Conservation (phyloP, 2,797 vertebrate species). For the Psittacula derbiana region DNA sequence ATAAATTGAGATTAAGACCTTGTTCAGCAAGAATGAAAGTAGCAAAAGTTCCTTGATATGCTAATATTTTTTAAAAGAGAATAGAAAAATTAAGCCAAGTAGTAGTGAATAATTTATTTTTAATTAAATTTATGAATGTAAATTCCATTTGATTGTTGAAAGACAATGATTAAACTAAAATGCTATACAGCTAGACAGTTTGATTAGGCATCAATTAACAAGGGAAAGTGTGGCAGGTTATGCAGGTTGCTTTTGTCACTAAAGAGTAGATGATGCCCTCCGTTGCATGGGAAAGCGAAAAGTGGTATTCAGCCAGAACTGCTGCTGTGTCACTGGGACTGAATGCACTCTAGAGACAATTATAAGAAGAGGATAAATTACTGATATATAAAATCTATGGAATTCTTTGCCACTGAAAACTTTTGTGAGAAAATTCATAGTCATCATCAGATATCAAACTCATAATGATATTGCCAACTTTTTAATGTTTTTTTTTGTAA, state of each 20-base stretch:
- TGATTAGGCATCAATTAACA: background rate
- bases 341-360: rapidly evolving
- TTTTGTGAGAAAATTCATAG: background rate
- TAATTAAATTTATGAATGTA: background rate
- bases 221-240: background rate
- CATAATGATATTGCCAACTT: background rate
- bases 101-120: background rate
- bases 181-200: background rate
- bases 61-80: background rate
- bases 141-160: background rate
- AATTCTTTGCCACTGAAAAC: background rate
- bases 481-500: background rate
- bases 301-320: background rate
- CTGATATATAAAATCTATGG: background rate
- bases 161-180: background rate
- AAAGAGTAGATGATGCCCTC: background rate
- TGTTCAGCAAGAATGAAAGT: background rate
- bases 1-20: background rate
- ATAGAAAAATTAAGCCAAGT: background rate
- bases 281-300: background rate
- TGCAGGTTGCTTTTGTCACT: background rate
- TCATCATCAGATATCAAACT: background rate
- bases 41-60: background rate
- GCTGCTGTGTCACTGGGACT: background rate
- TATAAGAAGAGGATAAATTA: background rate